Conservation (phyloP, 1,140 invertebrate genomes). For the Calosoma granatense region DNA sequence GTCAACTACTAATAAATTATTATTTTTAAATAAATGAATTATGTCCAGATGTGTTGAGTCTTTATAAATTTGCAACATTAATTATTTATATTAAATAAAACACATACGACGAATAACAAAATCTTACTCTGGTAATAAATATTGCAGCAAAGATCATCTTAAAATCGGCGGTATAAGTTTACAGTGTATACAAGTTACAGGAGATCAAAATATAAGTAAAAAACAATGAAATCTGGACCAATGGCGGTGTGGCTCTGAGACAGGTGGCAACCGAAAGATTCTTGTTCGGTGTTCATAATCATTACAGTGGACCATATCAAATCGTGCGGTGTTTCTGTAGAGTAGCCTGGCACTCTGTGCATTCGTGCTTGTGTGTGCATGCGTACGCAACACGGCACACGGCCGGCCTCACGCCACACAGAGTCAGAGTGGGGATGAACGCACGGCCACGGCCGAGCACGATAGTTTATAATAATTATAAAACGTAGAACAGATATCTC, state of each 20-base stretch:
- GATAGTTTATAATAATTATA: conserved; percentile 6
- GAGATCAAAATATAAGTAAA: conserved; percentile 11
- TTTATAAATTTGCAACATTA: no score
- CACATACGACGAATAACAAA: no score
- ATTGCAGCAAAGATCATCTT: neutral
- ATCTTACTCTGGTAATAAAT: neutral
- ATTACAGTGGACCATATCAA: conserved; percentile 18
- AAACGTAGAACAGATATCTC: neutral
- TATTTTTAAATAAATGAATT: no score
- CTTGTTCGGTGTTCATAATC: conserved; percentile 24
- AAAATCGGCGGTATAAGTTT: neutral
- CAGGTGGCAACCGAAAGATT: conserved; percentile 25
- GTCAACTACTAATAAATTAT: no score
- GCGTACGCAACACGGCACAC: neutral
- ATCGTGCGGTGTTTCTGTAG: neutral
- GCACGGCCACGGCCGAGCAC: neutral
- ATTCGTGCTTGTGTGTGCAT: no score
- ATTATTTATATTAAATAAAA: no score
- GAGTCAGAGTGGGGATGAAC: neutral
- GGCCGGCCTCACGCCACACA: neutral
- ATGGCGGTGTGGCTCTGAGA: conserved; percentile 20
- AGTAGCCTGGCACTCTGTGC: neutral
- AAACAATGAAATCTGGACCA: conserved; percentile 20
- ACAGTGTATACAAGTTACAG: conserved; percentile 11
- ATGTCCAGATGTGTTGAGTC: no score